Conservation (phyloP, 2,113 vertebrate species). For the Tachuris rubrigastra region DNA sequence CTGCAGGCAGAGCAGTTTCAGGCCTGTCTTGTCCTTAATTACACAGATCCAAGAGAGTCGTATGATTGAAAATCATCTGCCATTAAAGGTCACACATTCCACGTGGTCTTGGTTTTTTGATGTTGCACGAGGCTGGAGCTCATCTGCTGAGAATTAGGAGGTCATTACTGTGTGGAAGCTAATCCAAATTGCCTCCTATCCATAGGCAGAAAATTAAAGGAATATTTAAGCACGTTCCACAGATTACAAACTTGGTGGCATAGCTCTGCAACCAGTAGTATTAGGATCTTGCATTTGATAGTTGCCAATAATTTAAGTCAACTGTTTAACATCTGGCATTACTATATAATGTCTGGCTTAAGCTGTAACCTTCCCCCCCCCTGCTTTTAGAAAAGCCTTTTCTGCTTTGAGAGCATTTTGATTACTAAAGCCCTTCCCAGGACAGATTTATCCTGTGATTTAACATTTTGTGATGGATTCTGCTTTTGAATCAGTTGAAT, state of each 20-base stretch:
- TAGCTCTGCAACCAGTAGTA: conserved; percentile 21
- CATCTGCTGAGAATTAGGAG: conserved; percentile 57
- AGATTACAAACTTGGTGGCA: conserved; percentile 29
- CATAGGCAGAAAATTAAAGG: conserved; percentile 56
- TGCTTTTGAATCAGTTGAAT: conserved; percentile 6
- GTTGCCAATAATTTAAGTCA: conserved; percentile 54
- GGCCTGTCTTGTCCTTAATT: neutral
- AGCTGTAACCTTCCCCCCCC: neutral
- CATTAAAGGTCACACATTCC: neutral
- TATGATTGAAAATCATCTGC: neutral
- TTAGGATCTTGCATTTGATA: conserved; percentile 29
- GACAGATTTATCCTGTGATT: conserved; percentile 43
- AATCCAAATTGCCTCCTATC: conserved; percentile 45
- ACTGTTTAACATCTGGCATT: conserved; percentile 65
- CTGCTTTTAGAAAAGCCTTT: conserved; percentile 27
- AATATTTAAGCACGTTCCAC: neutral
- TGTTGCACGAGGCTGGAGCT: neutral
- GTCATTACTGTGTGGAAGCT: conserved; percentile 11
- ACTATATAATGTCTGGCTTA: conserved; percentile 39
- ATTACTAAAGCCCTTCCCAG: conserved; percentile 8
- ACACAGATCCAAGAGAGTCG: neutral
- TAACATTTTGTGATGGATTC: conserved; percentile 25
- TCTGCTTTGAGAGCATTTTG: conserved; percentile 20
- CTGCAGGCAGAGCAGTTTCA: neutral
- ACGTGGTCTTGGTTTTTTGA: neutral